These are phyloP conservation scores for Eupleurogrammus muticus DNA, from an alignment of 2,797 vertebrate genomes.

Conservation along the genomic window DNA sequence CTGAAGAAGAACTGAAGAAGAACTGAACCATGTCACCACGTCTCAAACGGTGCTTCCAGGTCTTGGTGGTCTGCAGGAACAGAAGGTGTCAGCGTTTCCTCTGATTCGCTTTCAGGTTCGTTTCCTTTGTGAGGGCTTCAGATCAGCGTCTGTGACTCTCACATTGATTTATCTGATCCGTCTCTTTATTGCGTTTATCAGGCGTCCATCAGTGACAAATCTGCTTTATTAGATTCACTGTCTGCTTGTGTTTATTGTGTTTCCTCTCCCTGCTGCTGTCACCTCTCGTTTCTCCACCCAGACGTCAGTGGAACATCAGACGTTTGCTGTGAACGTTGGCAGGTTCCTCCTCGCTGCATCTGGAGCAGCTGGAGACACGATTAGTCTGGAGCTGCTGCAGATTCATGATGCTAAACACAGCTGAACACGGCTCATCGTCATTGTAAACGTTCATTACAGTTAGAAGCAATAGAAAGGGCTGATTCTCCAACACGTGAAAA, in stretches of 20 bases:
- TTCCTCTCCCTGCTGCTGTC: not conserved
- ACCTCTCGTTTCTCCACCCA: slow-evolving; percentile 2
- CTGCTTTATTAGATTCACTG: not conserved
- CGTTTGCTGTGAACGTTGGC: slow-evolving; percentile 30
- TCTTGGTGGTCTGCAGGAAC: too few relatives aligned
- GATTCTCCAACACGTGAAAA: too few relatives aligned
- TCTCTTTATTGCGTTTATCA: not conserved
- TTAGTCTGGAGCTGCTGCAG: slow-evolving; percentile 65
- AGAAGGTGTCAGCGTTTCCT: too few relatives aligned
- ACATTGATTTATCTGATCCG: not conserved
- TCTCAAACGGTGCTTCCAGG: too few relatives aligned
- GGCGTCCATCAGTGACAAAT: not conserved
- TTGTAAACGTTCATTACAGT: slow-evolving; percentile 72
- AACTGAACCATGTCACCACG: too few relatives aligned
- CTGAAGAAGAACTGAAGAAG: too few relatives aligned
- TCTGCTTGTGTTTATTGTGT: not conserved
- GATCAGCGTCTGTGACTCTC: slow-evolving; percentile 20
- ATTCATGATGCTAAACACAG: slow-evolving; percentile 65
- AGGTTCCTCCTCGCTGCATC: slow-evolving; percentile 28
- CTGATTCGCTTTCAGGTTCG: too few relatives aligned
- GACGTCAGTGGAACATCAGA: slow-evolving; percentile 15
- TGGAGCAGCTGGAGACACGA: slow-evolving; percentile 49
- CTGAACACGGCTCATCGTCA: slow-evolving; percentile 62
- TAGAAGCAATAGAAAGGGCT: slow-evolving; percentile 49
- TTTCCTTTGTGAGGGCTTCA: too few relatives aligned